Evolutionary conservation across 2,888 invertebrate species (phyloP).

Genomic region (Pollenia amentaria): DNA sequence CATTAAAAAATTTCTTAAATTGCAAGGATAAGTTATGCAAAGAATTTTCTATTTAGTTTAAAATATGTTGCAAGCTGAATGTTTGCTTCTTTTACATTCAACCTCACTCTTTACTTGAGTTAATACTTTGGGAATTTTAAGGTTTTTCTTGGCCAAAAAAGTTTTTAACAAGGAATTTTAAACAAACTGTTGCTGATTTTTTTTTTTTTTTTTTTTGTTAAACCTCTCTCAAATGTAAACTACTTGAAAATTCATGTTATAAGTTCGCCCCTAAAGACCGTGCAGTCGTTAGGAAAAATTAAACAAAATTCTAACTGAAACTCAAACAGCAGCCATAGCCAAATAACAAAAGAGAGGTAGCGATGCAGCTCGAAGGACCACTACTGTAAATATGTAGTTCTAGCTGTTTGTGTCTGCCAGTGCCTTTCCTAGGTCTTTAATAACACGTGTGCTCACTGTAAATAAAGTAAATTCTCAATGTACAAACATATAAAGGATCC

Average conservation of each 20-base stretch:
- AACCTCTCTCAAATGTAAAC: neutral
- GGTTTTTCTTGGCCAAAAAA: neutral
- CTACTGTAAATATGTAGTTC: conserved; percentile 2
- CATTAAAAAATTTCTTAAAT: conserved; percentile 21
- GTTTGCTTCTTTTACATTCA: neutral
- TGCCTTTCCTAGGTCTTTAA: neutral
- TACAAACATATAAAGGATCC: conserved; percentile 23
- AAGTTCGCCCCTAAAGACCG: neutral
- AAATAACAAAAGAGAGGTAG: neutral
- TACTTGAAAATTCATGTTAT: conserved; percentile 44
- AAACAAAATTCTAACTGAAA: conserved; percentile 31
- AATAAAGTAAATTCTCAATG: conserved; percentile 2
- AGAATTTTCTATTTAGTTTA: conserved; percentile 3
- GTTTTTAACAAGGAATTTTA: conserved; percentile 1
- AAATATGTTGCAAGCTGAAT: neutral
- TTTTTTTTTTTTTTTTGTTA: neutral
- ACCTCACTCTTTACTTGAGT: neutral
- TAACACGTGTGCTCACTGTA: conserved; percentile 24
- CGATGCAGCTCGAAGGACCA: neutral
- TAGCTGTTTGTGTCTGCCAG: neutral
- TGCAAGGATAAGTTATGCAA: conserved; percentile 13
- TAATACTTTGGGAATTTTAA: conserved; percentile 22
- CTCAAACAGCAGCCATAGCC: neutral
- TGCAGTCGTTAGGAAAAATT: conserved; percentile 26
- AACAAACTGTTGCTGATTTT: conserved; percentile 56